Evolutionary conservation across 64 coral and sea anemone genomes (phyloP), one percentile per base, ranked within the genome.

Genomic region (Montipora sp.): DNA sequence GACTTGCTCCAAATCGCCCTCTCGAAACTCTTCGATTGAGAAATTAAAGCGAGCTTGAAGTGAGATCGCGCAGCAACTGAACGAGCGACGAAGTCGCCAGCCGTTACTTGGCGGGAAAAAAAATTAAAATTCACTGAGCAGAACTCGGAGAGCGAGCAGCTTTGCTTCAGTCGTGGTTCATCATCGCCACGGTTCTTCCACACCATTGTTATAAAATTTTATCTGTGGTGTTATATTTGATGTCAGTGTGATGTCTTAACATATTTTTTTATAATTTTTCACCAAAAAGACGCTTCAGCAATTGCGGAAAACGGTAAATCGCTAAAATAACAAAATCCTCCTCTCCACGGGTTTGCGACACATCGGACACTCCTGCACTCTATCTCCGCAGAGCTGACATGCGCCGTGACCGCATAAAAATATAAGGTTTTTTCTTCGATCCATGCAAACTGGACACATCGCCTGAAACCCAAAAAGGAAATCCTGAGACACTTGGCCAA

Each of bases 351-450:
- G 84, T 24, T 98, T 98, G 47, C 97, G 91, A 72, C 97, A 98
- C 91, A 98, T 98, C 1, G 97, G 97, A 46, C 97, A 98, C 59
- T 98, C 97, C 78, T 98, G 97, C 97, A 98, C 96, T 8, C 97
- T 87, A 79, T 98, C 97, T 75, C 97, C 97, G 53, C 97, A 98
- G 27, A 98, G 88, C 48, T 98, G 97, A 89, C 97, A 98, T 18
- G 97, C 92, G 9, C 97, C 97, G 73, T 98, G 97, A 44, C 97
- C 97, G 44, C 97, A 98, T 48, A 98, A 85, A 74, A 98, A 98
- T 88, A 98, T 95, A 21, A 98, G 88, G 89, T 98, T 98, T 78
- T 98, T 98, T 24, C 94, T 89, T 82, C 94, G 80, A 57, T 98
- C 97, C 97, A 98, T 92, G 59, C 97, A 98, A 27, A 98, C 97